Evolutionary conservation across 2,113 vertebrate species (phyloP).

Genomic region (Tympanuchus pallidicinctus): DNA sequence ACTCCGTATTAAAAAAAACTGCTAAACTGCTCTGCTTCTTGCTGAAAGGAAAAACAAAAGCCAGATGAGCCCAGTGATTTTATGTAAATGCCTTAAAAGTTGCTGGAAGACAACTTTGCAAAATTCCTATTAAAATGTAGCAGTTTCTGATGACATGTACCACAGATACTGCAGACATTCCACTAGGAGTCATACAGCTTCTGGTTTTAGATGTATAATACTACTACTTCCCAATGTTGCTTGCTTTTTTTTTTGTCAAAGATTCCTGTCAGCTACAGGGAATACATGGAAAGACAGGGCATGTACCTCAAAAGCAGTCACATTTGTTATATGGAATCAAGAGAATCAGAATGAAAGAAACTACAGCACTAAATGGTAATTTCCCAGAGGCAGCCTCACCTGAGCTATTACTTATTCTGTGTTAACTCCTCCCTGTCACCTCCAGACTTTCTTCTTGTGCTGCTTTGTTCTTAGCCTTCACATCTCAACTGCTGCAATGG

Average conservation of each 20-base stretch:
- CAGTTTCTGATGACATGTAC: constrained; percentile 2
- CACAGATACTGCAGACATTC: neutral
- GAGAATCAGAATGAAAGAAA: neutral
- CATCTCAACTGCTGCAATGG: neutral
- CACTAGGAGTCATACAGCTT: neutral
- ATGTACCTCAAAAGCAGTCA: neutral
- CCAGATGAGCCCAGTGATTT: neutral
- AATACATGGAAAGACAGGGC: neutral
- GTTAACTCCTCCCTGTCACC: neutral
- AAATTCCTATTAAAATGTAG: constrained; percentile 14
- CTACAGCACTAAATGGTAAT: neutral
- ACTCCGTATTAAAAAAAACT: neutral
- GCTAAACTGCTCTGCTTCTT: neutral
- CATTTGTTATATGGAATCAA: neutral
- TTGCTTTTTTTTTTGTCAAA: neutral
- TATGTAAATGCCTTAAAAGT: neutral
- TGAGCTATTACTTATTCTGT: neutral
- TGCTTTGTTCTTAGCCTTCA: neutral
- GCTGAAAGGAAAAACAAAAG: neutral
- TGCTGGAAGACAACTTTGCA: constrained; percentile 2
- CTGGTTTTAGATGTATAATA: neutral
- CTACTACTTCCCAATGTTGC: neutral
- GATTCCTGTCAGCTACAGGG: neutral
- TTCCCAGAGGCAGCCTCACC: neutral
- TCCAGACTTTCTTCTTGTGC: neutral